phyloP scores from a whole-genome alignment of 2,797 vertebrate species.

The Schizothorax lantsangensis region DNA sequence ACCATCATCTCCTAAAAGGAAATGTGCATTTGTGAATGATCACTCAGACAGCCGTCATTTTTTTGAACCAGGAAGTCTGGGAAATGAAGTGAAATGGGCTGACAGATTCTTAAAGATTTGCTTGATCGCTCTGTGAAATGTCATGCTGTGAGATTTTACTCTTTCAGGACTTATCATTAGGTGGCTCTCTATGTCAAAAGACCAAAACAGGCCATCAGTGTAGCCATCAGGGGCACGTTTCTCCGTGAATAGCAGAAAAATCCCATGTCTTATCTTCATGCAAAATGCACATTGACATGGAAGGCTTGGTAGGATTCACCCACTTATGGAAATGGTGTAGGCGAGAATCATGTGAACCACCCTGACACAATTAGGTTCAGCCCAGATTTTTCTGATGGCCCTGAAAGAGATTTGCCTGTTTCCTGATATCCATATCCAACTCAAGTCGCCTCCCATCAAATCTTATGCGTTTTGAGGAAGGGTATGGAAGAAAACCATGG shows the following conservation, averaged over 20 bases:
- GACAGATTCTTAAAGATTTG: constrained; percentile 28
- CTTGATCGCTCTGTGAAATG: constrained; percentile 21
- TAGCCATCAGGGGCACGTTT: constrained; percentile 18
- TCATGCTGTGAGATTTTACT: background rate
- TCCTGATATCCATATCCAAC: constrained; percentile 68
- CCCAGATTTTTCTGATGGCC: constrained; percentile 65
- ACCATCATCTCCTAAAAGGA: constrained; percentile 47
- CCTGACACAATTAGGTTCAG: constrained; percentile 62
- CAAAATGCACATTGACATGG: background rate
- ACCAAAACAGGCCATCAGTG: constrained; percentile 4
- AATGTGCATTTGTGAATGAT: constrained; percentile 46
- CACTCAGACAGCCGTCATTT: constrained; percentile 34
- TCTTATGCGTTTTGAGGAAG: constrained; percentile 63
- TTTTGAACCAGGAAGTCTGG: constrained; percentile 38
- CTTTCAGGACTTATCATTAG: constrained; percentile 15
- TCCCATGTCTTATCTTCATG: constrained; percentile 14
- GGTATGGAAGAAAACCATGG: constrained; percentile 71
- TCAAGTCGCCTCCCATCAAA: constrained; percentile 62
- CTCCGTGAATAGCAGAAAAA: background rate
- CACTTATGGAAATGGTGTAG: constrained; percentile 66
- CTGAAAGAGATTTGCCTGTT: constrained; percentile 72
- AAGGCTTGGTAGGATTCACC: constrained; percentile 45
- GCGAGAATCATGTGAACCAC: constrained; percentile 66
- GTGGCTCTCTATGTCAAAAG: constrained; percentile 3
- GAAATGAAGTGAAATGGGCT: constrained; percentile 47